Evolutionary conservation across 2,888 invertebrate genomes (phyloP), one percentile per base, ranked within the genome.

Genomic region (Eupithecia subfuscata): DNA sequence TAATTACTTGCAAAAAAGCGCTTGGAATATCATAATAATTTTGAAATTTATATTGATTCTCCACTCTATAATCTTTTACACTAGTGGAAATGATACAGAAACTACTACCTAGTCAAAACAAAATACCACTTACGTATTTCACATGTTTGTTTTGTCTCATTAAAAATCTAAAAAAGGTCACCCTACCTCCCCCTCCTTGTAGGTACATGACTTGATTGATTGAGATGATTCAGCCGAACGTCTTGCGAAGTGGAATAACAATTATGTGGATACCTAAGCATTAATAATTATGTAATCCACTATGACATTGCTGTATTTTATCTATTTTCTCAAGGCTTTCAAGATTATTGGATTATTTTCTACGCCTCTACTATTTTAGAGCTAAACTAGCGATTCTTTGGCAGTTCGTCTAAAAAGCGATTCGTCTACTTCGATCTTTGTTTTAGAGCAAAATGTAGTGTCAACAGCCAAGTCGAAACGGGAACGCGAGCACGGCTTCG

Each of bases 211-310:
- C 84, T 87, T 90, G 90, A 90, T 90, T 90, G 89, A 90, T 89
- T 86, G 87, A 88, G 89, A 89, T 89, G 89, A 90, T 86, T 89
- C 88, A 88, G 89, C 89, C 82, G 80, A 87, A 85, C 82, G 83
- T 83, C 83, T 84, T 84, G 82, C 84, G 82, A 83, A 84, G 83
- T 85, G 85, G 87, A 87, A 86, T 88, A 86, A 87, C 88, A 89
- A 89, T 89, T 89, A 88, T 84, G 83, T 84, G 81, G 81, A 82
- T 84, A 86, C 82, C 83, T 82, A 84, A 85, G 79, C 85, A 86
- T 87, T 86, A 84, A 85, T 86, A 86, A 86, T 85, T 85, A 84
- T 82, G 81, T 85, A 84, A 85, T 84, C 77, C 80, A 80, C 80
- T 81, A 80, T 84, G 85, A 84, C 82, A 84, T 77, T 75, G 80